phyloP scores from a whole-genome alignment of 2,888 invertebrate genomes.

The Mayetiola destructor region DNA sequence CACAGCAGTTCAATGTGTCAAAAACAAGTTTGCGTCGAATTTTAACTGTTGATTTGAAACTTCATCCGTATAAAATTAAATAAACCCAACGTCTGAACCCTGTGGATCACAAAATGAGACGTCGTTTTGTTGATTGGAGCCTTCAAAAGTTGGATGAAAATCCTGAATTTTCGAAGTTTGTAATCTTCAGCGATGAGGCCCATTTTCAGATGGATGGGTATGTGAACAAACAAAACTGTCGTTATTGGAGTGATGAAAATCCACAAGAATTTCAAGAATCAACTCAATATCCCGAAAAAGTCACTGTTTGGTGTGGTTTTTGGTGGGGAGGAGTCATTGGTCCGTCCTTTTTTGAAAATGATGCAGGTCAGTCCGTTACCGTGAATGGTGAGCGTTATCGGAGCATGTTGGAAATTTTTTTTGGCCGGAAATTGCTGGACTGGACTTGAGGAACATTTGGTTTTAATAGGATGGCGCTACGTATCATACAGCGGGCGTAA shows the following conservation, averaged over 20 bases:
- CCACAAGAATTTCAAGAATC: background rate
- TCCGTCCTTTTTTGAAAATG: background rate
- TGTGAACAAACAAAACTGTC: background rate
- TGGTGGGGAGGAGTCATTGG: constrained; percentile 4
- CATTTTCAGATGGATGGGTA: background rate
- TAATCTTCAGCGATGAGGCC: background rate
- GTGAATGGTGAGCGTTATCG: constrained; percentile 13
- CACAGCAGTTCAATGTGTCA: background rate
- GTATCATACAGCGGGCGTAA: background rate
- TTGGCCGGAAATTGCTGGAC: background rate
- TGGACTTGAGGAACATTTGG: background rate
- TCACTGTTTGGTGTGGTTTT: constrained; percentile 6
- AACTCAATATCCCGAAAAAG: background rate
- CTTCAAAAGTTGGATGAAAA: background rate
- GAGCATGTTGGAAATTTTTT: background rate
- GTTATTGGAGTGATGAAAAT: background rate
- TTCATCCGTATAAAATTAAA: constrained; percentile 1
- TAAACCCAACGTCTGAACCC: constrained; percentile 12
- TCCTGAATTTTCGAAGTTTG: background rate
- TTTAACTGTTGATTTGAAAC: constrained; percentile 3
- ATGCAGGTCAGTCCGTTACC: background rate
- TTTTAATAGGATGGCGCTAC: constrained; percentile 14
- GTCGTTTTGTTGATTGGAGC: constrained; percentile 7
- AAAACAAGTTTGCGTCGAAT: background rate
- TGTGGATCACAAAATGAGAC: background rate